Evolutionary conservation across 2,113 vertebrate species (phyloP).

Genomic region (Hoplias malabaricus): DNA sequence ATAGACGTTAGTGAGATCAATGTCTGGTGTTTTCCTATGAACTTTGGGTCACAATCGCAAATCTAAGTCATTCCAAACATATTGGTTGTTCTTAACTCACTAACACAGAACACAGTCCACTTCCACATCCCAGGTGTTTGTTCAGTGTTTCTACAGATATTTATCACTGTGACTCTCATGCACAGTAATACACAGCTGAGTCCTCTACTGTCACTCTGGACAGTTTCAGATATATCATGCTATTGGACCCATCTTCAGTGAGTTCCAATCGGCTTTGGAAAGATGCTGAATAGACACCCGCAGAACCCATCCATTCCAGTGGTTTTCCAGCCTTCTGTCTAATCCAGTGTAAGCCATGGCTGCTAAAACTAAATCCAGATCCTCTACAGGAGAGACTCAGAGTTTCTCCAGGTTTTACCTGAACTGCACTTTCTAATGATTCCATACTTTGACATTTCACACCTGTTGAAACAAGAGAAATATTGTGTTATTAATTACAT

Average conservation of each 20-base stretch:
- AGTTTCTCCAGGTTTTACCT: neutral
- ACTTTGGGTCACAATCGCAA: too few relatives aligned
- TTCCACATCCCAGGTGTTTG: neutral
- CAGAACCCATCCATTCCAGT: constrained; percentile 52
- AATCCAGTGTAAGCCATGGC: constrained; percentile 29
- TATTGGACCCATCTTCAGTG: neutral
- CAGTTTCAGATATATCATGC: neutral
- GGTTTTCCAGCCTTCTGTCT: constrained; percentile 51
- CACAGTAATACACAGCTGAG: too few relatives aligned
- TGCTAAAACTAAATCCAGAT: neutral
- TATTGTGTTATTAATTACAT: too few relatives aligned
- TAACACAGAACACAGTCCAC: too few relatives aligned
- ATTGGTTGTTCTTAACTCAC: too few relatives aligned
- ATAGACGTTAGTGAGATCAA: too few relatives aligned
- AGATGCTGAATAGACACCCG: neutral
- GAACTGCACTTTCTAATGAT: too few relatives aligned
- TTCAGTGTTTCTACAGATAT: neutral
- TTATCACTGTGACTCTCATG: constrained; percentile 6
- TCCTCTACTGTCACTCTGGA: constrained; percentile 21
- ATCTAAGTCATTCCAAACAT: too few relatives aligned
- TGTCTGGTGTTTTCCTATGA: too few relatives aligned
- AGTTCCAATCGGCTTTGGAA: neutral
- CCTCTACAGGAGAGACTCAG: constrained; percentile 15
- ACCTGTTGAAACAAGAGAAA: too few relatives aligned
- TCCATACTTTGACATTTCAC: too few relatives aligned